Evolutionary conservation across 2,797 vertebrate genomes (phyloP).

Genomic region (Pteropus rufus): DNA sequence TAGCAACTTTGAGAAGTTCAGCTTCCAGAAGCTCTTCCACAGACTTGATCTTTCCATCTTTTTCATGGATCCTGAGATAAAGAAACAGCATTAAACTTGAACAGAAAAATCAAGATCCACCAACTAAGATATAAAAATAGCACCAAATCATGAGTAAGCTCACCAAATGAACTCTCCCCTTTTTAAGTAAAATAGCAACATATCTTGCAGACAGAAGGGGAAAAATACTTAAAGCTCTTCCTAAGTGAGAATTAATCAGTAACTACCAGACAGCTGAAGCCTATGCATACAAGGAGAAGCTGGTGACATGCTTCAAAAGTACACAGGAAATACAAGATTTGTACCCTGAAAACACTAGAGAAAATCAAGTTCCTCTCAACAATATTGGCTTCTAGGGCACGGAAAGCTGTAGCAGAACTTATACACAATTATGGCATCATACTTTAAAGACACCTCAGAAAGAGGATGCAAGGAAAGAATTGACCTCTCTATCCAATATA

Average conservation of each 20-base stretch:
- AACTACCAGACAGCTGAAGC: neutral
- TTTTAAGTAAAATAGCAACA: neutral
- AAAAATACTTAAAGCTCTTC: neutral
- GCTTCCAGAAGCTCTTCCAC: slow-evolving; percentile 89
- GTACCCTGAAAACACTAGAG: neutral
- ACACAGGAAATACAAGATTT: neutral
- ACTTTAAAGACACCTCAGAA: neutral
- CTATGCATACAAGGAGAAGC: neutral
- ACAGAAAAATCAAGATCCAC: slow-evolving; percentile 23
- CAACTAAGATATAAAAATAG: slow-evolving; percentile 12
- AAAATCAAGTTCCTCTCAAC: neutral
- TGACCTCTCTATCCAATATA: neutral
- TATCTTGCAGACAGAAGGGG: neutral
- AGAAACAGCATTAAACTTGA: slow-evolving; percentile 40
- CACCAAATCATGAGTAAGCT: neutral
- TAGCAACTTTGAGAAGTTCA: slow-evolving; percentile 86
- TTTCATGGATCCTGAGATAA: slow-evolving; percentile 89
- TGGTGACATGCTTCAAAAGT: neutral
- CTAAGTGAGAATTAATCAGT: slow-evolving; percentile 13
- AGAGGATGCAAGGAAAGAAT: neutral
- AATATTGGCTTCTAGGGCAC: neutral
- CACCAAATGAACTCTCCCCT: neutral
- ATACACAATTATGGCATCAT: neutral
- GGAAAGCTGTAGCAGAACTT: neutral
- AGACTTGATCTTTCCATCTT: slow-evolving; percentile 89